These are phyloP conservation scores for Rhabditoides inermis DNA, from an alignment of 2,888 invertebrate genomes.

Conservation along the genomic window DNA sequence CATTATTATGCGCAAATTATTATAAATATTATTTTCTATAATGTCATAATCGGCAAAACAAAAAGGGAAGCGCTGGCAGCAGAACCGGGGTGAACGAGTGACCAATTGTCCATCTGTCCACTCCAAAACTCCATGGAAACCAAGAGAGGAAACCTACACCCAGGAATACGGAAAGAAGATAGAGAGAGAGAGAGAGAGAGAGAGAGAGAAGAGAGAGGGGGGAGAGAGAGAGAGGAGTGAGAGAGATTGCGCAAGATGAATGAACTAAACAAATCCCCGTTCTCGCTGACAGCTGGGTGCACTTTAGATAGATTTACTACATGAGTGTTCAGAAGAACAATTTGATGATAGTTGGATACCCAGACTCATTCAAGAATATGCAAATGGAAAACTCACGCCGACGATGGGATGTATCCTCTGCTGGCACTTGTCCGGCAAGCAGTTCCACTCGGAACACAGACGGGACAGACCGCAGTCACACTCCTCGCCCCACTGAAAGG, in stretches of 20 bases:
- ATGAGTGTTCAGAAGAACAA: no score
- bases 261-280: background rate
- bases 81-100: no score
- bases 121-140: no score
- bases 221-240: constrained; percentile 10
- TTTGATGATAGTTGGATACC: no score
- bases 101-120: no score
- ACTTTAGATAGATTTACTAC: no score
- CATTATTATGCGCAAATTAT: no score
- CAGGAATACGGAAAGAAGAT: background rate
- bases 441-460: constrained; percentile 33
- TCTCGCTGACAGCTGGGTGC: background rate
- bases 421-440: constrained; percentile 34
- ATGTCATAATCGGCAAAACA: no score
- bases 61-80: no score
- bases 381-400: constrained; percentile 16
- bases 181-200: constrained; percentile 1
- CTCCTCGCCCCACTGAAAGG: constrained; percentile 32
- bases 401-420: constrained; percentile 24
- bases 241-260: constrained; percentile 5
- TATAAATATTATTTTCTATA: no score
- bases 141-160: no score
- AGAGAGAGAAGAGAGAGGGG: constrained; percentile 5
- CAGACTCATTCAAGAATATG: constrained; percentile 9
- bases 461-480: constrained; percentile 45